Conservation (phyloP, 2,888 invertebrate species). For the Lobophora halterata region DNA sequence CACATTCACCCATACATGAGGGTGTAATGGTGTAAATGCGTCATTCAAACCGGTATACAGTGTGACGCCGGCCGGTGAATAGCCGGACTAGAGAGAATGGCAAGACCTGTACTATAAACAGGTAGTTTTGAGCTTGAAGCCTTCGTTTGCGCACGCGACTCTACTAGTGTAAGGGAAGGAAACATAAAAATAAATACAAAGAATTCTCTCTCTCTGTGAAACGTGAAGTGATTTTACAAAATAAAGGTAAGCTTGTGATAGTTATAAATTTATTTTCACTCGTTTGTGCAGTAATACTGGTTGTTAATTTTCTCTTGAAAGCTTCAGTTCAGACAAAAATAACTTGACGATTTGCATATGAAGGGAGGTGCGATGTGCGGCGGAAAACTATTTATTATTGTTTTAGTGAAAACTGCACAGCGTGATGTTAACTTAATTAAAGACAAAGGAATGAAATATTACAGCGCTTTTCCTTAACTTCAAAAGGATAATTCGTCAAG, state of each 20-base stretch:
- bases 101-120: conserved; percentile 27
- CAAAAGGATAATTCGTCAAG: no score
- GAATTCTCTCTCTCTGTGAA: neutral
- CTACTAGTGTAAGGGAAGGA: conserved; percentile 5
- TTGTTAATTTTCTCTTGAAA: conserved; percentile 7
- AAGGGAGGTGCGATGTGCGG: conserved; percentile 1
- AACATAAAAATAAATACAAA: conserved; percentile 1
- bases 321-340: conserved; percentile 4
- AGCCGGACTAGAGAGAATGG: conserved; percentile 27
- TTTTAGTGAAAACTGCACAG: no score
- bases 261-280: neutral
- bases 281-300: neutral
- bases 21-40: conserved; percentile 12
- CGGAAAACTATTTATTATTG: no score
- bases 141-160: conserved; percentile 33
- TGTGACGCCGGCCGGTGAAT: conserved; percentile 20
- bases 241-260: conserved; percentile 11
- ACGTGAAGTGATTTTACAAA: conserved; percentile 9
- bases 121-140: conserved; percentile 29
- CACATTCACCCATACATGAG: no score
- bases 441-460: no score
- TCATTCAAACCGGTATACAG: conserved; percentile 23
- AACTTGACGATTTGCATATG: conserved; percentile 1
- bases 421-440: no score
- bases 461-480: no score